Base-by-base conservation (phyloP, 1,140 invertebrate species). In the Drosophila sturtevanti region DNA sequence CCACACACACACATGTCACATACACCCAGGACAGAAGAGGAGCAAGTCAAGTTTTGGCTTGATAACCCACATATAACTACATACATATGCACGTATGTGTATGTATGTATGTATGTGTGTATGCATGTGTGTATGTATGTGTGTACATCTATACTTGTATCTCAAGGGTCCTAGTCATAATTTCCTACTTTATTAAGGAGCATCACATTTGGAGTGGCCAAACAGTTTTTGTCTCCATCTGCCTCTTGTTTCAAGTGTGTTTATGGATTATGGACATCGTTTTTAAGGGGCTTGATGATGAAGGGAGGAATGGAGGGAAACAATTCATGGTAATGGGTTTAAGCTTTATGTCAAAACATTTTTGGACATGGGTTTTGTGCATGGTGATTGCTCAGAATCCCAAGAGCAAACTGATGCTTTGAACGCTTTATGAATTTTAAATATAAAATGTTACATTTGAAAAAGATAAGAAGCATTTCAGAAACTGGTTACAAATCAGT, bases 41-140 rank as follows among this genome's bases (percentile, higher is more conserved):
- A 48, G n/a, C 16, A 48, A 48, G 16, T 21, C 41, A 18, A 48
- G 41, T 21, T 18, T 48, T 48, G 10, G 21, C 56, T 66, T 74
- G 66, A 74, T 67, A 71, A 61, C 55, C 71, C 71, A 74, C 60
- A 66, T 74, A 68, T 60, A 52, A 44, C 41, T n/a, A 44, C 41
- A 14, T n/a, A n/a, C 6, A 44, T n/a, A 6, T 14, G 5, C 9
- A 48, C 21, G n/a, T 44, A 18, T 44, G 3, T 54, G 2, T 54
- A 7, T 14, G 18, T 48, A 4, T 44, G 9, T 44, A 3, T 54
- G 2, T 54, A 7, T 14, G 18, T 18, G n/a, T 24, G 12, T 10
- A 24, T 22, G 12, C 21, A 11, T 37, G 9, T 44, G n/a, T 18
- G n/a, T 18, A 3, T 54, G 5, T 54, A 9, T 16, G 16, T 21